Base-by-base conservation (phyloP, 2,797 vertebrate genomes). In the Chloroceryle inda region DNA sequence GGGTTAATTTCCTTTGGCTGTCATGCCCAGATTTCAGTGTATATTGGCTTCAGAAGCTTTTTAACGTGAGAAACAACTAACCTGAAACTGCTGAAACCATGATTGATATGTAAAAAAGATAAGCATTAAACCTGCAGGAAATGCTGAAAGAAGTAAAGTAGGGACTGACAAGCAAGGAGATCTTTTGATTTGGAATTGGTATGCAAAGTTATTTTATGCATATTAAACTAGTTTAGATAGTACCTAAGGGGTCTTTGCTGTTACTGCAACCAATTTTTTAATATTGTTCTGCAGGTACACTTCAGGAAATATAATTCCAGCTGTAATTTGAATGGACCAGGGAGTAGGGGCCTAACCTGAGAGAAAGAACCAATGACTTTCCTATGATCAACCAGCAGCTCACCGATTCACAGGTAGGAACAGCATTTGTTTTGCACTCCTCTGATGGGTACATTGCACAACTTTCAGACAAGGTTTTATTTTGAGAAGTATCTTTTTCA, bases 21-120 rank as follows among this genome's bases (percentile, higher is more conserved):
- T 61, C 16, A 27, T 37, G 67, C 29, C 53, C 40, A 68, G 37
- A 49, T 86, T 93, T 94, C 64, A 64, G 44, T 6, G 10, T n/a
- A 11, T 31, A 33, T 80, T 61, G 24, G 42, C 68, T 86, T 68
- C 66, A 86, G 85, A 45, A 66, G 38, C 58, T 86, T 45, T 37
- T 72, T 94, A 79, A 47, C 73, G n/a, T 76, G 62, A 66, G 83
- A 86, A 93, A 83, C 63, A 94, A 68, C 24, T 64, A 56, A 92
- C 73, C 5, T 24, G 29, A 61, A 92, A n/a, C 7, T 88, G 40
- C 76, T 27, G 56, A 42, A 85, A 53, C 11, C 12, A 4, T 73
- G 55, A 49, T 6, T 40, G 49, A 27, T 61, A 26, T 11, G 44
- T 63, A 37, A 53, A 85, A 56, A 67, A 72, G 9, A 71, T 56